Conservation (phyloP, 1,140 invertebrate species). For the Meloidogyne hapla region DNA sequence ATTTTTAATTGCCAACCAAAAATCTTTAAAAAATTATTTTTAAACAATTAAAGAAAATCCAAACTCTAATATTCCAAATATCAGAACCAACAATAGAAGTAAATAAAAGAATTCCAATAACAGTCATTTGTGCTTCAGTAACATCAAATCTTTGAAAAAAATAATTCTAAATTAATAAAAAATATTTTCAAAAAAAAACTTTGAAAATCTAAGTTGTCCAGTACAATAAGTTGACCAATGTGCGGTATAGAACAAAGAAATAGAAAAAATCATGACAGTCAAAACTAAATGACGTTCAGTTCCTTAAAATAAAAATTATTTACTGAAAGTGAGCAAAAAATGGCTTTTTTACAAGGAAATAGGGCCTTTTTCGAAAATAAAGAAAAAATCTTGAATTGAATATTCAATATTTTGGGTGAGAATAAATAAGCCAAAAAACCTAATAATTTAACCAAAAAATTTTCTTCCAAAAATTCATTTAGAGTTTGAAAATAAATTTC, state of each 20-base stretch:
- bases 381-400: too few relatives aligned
- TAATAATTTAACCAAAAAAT: too few relatives aligned
- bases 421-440: too few relatives aligned
- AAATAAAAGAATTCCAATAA: slow-evolving; percentile 83
- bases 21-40: slow-evolving; percentile 43
- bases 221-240: slow-evolving; percentile 99
- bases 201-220: slow-evolving; percentile 84
- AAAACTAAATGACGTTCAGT: slow-evolving; percentile 76
- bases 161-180: background rate
- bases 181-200: slow-evolving; percentile 50
- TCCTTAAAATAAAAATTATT: slow-evolving; percentile 61
- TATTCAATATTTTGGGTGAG: too few relatives aligned
- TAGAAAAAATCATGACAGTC: slow-evolving; percentile 91
- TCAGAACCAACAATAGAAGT: slow-evolving; percentile 81
- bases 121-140: slow-evolving; percentile 91
- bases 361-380: too few relatives aligned
- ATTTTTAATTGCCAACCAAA: slow-evolving; percentile 51
- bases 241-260: slow-evolving; percentile 92
- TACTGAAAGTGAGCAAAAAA: too few relatives aligned
- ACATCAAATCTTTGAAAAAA: slow-evolving; percentile 77
- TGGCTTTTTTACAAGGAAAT: too few relatives aligned
- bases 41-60: too few relatives aligned
- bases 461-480: background rate
- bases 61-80: slow-evolving; percentile 81
- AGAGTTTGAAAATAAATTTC: background rate